Evolutionary conservation across 2,113 vertebrate species (phyloP), one percentile per base, ranked within the genome.

Genomic region (Camelus bactrianus): DNA sequence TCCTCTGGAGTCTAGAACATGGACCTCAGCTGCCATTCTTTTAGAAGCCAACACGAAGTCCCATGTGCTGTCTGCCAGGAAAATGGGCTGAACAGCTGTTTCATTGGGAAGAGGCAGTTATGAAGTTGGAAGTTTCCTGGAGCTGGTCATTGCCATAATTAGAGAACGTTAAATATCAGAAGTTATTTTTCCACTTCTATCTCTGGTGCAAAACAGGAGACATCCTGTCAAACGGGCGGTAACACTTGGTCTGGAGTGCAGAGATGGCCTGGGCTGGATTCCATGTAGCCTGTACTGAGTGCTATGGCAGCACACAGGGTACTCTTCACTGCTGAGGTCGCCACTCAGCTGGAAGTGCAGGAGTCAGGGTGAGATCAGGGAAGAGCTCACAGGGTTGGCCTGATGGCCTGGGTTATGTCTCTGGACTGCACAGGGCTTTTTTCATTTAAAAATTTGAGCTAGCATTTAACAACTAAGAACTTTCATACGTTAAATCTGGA

Each of bases 161-260:
- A 69, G 91, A 58, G 38, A 81, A 42, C 14, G 28, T 89, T 94
- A 64, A 85, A 70, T 73, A 91, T n/a, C 30, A 64, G 60, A 69
- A 79, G 48, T 28, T 67, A 93, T 77, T 88, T 86, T 90, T 87
- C 84, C 52, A 69, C 20, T 77, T 32, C 67, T 79, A 64, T 83
- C 22, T 94, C 32, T 62, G 38, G 65, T 26, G 48, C 48, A 95
- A 48, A 93, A 32, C 20, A 86, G 10, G 38, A 67, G 86, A 12
- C 42, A 88, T 56, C 38, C 30, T 30, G 50, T 69, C 76, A 73
- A 46, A 15, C n/a, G 35, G 65, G 56, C 50, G 28, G 19, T 9
- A 42, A 48, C 3, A 20, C 35, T 56, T 5, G 11, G 10, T 69
- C 35, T 67, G 6, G 26, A 91, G 72, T 38, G 35, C 32, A n/a